A percentile compares a stretch with the other conserved stretches of the same genome.
Conservation (phyloP, 2,113 vertebrate genomes). For the Bolborhynchus lineola region DNA sequence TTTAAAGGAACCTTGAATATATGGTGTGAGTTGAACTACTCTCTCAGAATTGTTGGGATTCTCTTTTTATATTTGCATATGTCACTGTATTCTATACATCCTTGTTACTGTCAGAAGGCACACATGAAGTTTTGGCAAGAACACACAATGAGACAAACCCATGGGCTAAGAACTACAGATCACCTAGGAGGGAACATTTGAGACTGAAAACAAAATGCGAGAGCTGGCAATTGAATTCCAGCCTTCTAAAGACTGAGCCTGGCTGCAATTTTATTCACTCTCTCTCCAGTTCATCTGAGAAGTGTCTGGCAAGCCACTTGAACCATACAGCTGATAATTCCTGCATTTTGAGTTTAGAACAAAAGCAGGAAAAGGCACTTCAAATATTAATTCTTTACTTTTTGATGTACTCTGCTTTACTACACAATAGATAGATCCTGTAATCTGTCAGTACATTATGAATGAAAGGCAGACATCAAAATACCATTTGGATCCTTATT, state of each 20-base stretch:
- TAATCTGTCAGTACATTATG: background rate
- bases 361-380: slow-evolving; percentile 42
- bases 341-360: background rate
- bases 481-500: background rate
- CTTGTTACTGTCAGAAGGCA: background rate
- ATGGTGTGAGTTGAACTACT: background rate
- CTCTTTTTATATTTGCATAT: background rate
- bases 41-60: background rate
- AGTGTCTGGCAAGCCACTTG: background rate
- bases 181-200: background rate
- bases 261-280: background rate
- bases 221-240: background rate
- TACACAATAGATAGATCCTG: background rate
- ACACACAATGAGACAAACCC: background rate
- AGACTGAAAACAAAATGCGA: background rate
- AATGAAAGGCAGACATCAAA: background rate
- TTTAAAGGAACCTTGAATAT: background rate
- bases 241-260: background rate
- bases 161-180: background rate
- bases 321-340: background rate
- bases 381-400: background rate
- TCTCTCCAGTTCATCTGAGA: background rate
- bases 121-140: background rate
- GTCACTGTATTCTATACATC: background rate
- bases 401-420: background rate